Evolutionary conservation across 2,113 vertebrate genomes (phyloP), one percentile per base, ranked within the genome.

Genomic region (Psammodynastes pulverulentus): DNA sequence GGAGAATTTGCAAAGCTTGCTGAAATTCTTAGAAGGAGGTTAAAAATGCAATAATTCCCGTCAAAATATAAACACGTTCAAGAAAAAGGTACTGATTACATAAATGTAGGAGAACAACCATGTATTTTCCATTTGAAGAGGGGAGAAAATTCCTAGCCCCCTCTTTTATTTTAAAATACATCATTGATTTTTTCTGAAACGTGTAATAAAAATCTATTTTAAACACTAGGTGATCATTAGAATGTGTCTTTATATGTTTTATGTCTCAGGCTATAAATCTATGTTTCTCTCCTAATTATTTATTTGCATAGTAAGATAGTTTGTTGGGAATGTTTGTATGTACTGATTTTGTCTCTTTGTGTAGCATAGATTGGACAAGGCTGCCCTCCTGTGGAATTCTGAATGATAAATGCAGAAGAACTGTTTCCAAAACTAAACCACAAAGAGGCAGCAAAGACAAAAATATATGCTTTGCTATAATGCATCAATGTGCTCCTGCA

Each of bases 311-410:
- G 72, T n/a, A 15, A 6, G 6, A 49, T 26, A 45, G 24, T 91
- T 72, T 6, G 62, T 52, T 5, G 4, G n/a, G 12, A 58, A 56
- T 86, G 86, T 93, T 91, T 46, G 45, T 21, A 56, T 56, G n/a
- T 39, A 1, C 90, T 12, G 0, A 91, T 23, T 67, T 0, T 52
- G 72, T 91, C 15, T 9, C 84, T 8, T 6, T 48, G 43, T n/a
- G 87, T 67, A 45, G 43, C 92, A 53, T 88, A 95, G 39, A 46
- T 46, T 23, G 89, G 88, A 95, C 94, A 92, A 96, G 95, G 88
- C 96, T 96, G 96, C 96, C 96, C 96, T 95, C 96, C 92, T 97
- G 96, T 49, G 96, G 96, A 51, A 93, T 5, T 91, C 39, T n/a
- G 58, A 46, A 12, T n/a, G 79, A 72, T 4, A 56, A 51, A 7